Percentiles rank a stretch among this genome's conserved stretches.
Evolutionary conservation across 2,888 invertebrate species (phyloP).

Genomic region (Argyra leucocephala): DNA sequence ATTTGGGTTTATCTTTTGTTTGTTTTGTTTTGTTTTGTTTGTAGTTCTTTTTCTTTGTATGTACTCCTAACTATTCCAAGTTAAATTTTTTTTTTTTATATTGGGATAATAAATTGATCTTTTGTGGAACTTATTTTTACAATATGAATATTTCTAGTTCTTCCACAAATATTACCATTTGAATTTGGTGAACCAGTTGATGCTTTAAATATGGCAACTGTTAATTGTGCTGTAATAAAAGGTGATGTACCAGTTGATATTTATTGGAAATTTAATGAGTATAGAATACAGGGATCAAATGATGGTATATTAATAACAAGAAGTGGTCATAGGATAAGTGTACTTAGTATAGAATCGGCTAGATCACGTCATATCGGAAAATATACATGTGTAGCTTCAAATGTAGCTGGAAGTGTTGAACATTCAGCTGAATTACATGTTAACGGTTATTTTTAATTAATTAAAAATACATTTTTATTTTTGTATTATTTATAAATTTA

Average conservation of each 20-base stretch:
- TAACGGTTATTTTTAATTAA: slow-evolving; percentile 31
- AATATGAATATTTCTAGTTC: slow-evolving; percentile 40
- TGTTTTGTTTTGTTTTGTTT: not conserved
- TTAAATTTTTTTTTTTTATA: not conserved
- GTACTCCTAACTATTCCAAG: not conserved
- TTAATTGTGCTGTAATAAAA: slow-evolving; percentile 49
- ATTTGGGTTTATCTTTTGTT: not conserved
- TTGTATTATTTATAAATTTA: not conserved
- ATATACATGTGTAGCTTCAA: slow-evolving; percentile 53
- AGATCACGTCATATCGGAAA: slow-evolving; percentile 50
- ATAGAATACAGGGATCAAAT: slow-evolving; percentile 33
- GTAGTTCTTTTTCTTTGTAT: not conserved
- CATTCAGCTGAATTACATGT: slow-evolving; percentile 38
- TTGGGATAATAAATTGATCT: not conserved
- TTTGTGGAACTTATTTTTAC: not conserved
- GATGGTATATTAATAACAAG: slow-evolving; percentile 31
- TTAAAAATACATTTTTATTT: slow-evolving; percentile 5
- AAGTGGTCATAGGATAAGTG: slow-evolving; percentile 42
- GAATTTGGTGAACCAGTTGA: slow-evolving; percentile 48
- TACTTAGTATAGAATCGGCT: slow-evolving; percentile 50
- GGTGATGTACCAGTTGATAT: slow-evolving; percentile 56
- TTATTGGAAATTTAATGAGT: slow-evolving; percentile 49
- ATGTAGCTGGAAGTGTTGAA: slow-evolving; percentile 46
- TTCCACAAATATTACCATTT: slow-evolving; percentile 51
- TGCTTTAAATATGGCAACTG: slow-evolving; percentile 48